Conservation (phyloP, 2,113 vertebrate genomes). For the Empidonax alnorum region DNA sequence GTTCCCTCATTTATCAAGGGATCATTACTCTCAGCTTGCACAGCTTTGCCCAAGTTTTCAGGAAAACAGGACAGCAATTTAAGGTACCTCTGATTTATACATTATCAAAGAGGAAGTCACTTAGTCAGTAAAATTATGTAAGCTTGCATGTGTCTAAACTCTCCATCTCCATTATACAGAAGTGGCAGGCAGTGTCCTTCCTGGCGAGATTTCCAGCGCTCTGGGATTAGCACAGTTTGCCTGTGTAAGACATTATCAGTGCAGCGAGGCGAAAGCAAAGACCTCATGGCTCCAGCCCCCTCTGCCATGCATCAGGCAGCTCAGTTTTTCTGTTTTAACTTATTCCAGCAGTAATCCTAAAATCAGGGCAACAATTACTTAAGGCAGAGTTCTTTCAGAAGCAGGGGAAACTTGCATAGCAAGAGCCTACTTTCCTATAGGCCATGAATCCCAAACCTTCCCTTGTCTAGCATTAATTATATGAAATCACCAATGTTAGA, state of each 20-base stretch:
- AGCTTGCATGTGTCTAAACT: neutral
- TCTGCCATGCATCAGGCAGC: neutral
- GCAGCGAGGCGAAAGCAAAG: neutral
- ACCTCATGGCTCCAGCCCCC: neutral
- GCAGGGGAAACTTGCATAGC: neutral
- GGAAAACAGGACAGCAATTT: neutral
- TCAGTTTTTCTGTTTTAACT: neutral
- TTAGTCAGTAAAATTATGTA: slow-evolving; percentile 55
- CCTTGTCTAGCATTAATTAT: slow-evolving; percentile 42
- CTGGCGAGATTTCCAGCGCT: neutral
- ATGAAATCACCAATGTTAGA: slow-evolving; percentile 10
- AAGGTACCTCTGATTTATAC: slow-evolving; percentile 43
- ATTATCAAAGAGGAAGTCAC: slow-evolving; percentile 45
- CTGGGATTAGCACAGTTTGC: slow-evolving; percentile 26
- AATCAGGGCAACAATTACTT: slow-evolving; percentile 52
- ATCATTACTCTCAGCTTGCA: slow-evolving; percentile 25
- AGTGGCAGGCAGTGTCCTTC: slow-evolving; percentile 18
- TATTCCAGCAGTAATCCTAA: slow-evolving; percentile 5
- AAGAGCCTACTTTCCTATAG: slow-evolving; percentile 1
- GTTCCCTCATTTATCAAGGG: slow-evolving; percentile 19
- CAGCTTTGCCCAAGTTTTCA: neutral
- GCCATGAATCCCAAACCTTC: slow-evolving; percentile 29
- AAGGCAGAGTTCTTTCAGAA: slow-evolving; percentile 42
- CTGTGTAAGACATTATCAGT: neutral
- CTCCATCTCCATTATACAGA: slow-evolving; percentile 27